phyloP scores from a whole-genome alignment of 2,888 invertebrate species.

The Parnassius glacialis region DNA sequence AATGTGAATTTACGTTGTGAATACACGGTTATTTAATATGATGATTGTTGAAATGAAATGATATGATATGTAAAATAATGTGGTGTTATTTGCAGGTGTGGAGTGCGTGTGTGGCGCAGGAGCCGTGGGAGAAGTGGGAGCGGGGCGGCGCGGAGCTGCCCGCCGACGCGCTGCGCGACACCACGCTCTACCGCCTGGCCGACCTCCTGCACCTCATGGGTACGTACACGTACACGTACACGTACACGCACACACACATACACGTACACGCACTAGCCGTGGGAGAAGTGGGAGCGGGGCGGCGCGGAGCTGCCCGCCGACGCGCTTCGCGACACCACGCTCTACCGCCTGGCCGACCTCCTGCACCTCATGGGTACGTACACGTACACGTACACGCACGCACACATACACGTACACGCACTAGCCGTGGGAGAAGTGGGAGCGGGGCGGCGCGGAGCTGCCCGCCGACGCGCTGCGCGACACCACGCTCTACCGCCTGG shows the following conservation, averaged over 20 bases:
- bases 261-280: too few species aligned
- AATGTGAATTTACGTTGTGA: too few species aligned
- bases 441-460: too few species aligned
- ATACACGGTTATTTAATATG: too few species aligned
- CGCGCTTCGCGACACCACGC: too few species aligned
- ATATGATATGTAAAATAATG: not conserved
- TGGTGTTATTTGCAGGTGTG: conserved; percentile 80
- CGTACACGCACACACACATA: not conserved
- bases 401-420: not conserved
- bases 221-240: conserved; percentile 37
- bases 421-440: too few species aligned
- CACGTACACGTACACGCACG: not conserved
- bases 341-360: too few species aligned
- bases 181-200: conserved; percentile 89
- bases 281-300: conserved; percentile 72
- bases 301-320: conserved; percentile 75
- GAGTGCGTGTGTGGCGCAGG: conserved; percentile 88
- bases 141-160: conserved; percentile 75
- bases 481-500: too few species aligned
- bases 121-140: conserved; percentile 80
- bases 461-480: too few species aligned
- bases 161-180: conserved; percentile 83
- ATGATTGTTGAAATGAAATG: too few species aligned
- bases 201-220: conserved; percentile 86
- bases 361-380: too few species aligned